These are phyloP conservation scores for Microtus ochrogaster DNA, from an alignment of 2,113 vertebrate species.

Conservation along the genomic window DNA sequence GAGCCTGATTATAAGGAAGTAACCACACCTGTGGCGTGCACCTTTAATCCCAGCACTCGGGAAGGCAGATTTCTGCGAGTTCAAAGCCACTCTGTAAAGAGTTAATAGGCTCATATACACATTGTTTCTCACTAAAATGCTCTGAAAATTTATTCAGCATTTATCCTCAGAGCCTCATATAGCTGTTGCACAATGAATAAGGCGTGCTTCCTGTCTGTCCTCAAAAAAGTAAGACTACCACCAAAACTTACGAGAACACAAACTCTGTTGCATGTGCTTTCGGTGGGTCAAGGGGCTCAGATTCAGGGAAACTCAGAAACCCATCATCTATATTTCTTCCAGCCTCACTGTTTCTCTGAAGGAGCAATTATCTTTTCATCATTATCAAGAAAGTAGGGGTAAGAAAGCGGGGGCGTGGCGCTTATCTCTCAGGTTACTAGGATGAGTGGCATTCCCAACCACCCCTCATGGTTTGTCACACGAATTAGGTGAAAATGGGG, in stretches of 20 bases:
- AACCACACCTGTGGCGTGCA: too few species aligned
- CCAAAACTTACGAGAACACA: background rate
- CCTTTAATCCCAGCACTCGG: background rate
- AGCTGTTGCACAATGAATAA: background rate
- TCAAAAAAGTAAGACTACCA: background rate
- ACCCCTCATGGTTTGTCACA: background rate
- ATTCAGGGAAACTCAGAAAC: background rate
- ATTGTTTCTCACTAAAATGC: background rate
- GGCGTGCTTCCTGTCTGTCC: background rate
- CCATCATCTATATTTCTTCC: background rate
- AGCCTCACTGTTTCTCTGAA: background rate
- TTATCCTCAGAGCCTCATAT: background rate
- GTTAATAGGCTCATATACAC: background rate
- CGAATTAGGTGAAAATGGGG: background rate
- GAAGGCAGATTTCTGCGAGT: background rate
- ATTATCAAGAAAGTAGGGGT: background rate
- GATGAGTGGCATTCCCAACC: background rate
- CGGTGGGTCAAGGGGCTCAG: accelerated
- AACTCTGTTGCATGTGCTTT: background rate
- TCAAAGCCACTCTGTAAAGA: background rate
- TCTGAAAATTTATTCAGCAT: background rate
- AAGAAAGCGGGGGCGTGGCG: background rate
- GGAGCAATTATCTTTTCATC: background rate
- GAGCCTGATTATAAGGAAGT: background rate
- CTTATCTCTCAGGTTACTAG: background rate